phyloP scores from a whole-genome alignment of 2,113 vertebrate species.

The Sardina pilchardus region DNA sequence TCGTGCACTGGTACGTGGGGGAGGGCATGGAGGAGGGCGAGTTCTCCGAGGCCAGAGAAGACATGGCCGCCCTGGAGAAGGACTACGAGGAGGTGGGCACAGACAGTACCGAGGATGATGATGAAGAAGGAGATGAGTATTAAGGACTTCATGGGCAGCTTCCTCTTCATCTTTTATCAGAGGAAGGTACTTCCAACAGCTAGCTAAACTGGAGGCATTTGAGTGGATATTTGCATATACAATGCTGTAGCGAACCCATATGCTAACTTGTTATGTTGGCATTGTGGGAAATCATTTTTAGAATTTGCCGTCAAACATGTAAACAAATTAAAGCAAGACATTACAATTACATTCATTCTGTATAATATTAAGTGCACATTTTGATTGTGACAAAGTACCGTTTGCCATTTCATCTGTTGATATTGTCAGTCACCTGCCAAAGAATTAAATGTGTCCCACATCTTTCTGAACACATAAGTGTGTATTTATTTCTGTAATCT shows the following conservation, averaged over 20 bases:
- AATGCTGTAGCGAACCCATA: not conserved
- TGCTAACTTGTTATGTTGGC: not conserved
- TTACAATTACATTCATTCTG: not conserved
- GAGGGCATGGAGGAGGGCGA: constrained; percentile 44
- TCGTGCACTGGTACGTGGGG: constrained; percentile 47
- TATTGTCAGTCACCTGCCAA: not conserved
- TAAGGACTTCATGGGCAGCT: constrained; percentile 35
- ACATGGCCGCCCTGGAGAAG: constrained; percentile 41
- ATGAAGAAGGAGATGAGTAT: constrained; percentile 66
- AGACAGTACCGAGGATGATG: constrained; percentile 51
- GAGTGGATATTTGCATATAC: not conserved
- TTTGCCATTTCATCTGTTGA: not conserved
- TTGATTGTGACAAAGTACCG: not conserved
- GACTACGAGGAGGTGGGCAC: constrained; percentile 45
- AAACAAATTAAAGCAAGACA: too few relatives aligned
- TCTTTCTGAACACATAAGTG: not conserved
- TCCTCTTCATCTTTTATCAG: not conserved
- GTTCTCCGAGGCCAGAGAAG: constrained; percentile 41
- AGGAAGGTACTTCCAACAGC: too few relatives aligned
- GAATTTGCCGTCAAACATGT: too few relatives aligned
- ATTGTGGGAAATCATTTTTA: too few relatives aligned
- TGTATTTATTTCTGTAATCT: not conserved
- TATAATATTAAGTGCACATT: not conserved
- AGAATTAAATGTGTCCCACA: not conserved
- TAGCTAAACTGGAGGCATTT: not conserved